Evolutionary conservation across 1,140 invertebrate species (phyloP).

Genomic region (Luehdorfia chinensis): DNA sequence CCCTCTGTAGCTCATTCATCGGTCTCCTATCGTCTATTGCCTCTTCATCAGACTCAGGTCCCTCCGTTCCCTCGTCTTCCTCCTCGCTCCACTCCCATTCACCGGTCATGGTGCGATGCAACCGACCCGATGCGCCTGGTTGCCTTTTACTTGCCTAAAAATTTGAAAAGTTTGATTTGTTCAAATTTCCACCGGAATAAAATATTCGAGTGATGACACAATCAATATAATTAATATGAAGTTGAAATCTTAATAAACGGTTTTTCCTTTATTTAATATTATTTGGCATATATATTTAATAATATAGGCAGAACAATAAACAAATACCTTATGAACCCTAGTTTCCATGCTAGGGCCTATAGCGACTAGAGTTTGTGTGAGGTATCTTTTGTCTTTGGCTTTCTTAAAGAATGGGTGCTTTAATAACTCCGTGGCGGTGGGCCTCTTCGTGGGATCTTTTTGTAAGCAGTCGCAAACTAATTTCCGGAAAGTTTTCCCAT

Average conservation of each 20-base stretch:
- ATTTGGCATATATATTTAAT: no score
- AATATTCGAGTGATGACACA: no score
- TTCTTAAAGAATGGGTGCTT: conserved; percentile 99
- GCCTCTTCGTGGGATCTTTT: conserved; percentile 95
- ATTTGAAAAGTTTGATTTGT: no score
- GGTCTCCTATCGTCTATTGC: conserved; percentile 33
- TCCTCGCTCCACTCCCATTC: conserved; percentile 94
- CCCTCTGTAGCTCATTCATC: conserved; percentile 77
- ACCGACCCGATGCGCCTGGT: conserved; percentile 91
- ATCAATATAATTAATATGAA: no score
- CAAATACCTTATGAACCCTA: conserved; percentile 91
- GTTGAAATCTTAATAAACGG: no score
- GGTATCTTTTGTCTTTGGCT: conserved; percentile 96
- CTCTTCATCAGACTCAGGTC: conserved; percentile 39
- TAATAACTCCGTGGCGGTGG: conserved; percentile 96
- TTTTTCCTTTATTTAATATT: no score
- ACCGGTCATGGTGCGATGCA: conserved; percentile 94
- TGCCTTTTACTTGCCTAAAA: conserved; percentile 86
- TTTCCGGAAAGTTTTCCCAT: conserved; percentile 98
- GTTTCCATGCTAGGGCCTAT: conserved; percentile 91
- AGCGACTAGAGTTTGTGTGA: conserved; percentile 93
- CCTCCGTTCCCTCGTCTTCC: conserved; percentile 39
- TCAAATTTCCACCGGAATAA: no score
- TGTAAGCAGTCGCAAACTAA: conserved; percentile 96
- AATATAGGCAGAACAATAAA: no score